Evolutionary conservation across 2,113 vertebrate genomes (phyloP).

Genomic region (Pachyramphus minor): DNA sequence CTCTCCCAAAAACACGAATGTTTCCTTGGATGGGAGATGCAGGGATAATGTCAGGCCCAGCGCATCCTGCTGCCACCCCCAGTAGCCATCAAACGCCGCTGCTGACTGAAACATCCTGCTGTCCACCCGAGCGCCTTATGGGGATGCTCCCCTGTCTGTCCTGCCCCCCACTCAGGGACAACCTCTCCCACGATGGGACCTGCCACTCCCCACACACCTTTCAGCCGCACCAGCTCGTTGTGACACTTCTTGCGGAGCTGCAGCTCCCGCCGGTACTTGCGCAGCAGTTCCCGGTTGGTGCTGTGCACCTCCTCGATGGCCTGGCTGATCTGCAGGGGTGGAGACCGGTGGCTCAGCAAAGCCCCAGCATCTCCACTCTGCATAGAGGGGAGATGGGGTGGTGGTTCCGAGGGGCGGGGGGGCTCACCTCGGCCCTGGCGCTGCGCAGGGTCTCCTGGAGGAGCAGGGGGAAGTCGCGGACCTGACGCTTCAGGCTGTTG

Average conservation of each 20-base stretch:
- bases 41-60: not conserved
- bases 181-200: accelerated
- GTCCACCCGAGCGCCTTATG: accelerated
- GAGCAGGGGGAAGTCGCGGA: constrained; percentile 89
- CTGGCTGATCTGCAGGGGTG: constrained; percentile 80
- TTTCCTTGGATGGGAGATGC: constrained; percentile 78
- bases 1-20: constrained; percentile 92
- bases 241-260: constrained; percentile 96
- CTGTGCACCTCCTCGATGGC: constrained; percentile 88
- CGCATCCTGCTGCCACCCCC: accelerated
- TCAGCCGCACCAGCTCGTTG: constrained; percentile 91
- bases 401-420: accelerated
- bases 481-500: constrained; percentile 91
- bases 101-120: accelerated
- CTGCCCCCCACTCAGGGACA: accelerated
- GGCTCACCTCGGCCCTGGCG: constrained; percentile 84
- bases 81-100: accelerated
- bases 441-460: constrained; percentile 85
- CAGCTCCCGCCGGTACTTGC: constrained; percentile 93
- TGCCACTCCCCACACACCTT: constrained; percentile 68
- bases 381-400: accelerated
- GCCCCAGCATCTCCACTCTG: accelerated
- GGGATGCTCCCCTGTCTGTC: not conserved
- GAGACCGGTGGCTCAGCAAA: accelerated
- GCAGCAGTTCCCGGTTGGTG: constrained; percentile 88